Percentiles rank a stretch among this genome's conserved stretches.
Evolutionary conservation across 2,888 invertebrate species (phyloP).

Genomic region (Bombyx huttoni): DNA sequence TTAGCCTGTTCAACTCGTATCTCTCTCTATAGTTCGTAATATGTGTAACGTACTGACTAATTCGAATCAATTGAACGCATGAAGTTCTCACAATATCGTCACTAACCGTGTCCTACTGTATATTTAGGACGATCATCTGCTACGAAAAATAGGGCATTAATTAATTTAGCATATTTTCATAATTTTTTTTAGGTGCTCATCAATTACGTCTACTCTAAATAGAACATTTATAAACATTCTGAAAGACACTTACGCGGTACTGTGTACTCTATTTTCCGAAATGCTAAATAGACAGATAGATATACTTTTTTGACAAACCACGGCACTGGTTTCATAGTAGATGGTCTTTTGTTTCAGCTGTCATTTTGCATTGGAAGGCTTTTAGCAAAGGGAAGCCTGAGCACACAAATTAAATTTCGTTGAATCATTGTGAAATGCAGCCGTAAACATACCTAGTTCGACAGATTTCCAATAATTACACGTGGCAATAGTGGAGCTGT

Average conservation of each 20-base stretch:
- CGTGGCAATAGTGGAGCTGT: too few relatives aligned
- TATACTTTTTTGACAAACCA: too few relatives aligned
- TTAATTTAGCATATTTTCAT: not conserved
- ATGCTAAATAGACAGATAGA: too few relatives aligned
- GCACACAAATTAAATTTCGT: not conserved
- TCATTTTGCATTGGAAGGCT: not conserved
- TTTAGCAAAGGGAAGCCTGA: not conserved
- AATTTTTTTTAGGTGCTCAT: not conserved
- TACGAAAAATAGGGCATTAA: not conserved
- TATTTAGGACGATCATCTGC: constrained; percentile 5
- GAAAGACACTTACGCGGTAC: not conserved
- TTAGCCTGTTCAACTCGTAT: too few relatives aligned
- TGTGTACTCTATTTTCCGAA: too few relatives aligned
- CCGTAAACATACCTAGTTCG: not conserved
- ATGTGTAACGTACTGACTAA: not conserved
- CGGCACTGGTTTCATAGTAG: not conserved
- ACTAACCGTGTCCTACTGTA: constrained; percentile 1
- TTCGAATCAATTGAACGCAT: not conserved
- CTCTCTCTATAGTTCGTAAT: not conserved
- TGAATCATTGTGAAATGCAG: not conserved
- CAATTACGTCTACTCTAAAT: not conserved
- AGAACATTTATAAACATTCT: not conserved
- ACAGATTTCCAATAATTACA: not conserved
- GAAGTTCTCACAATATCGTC: not conserved
- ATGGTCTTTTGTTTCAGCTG: not conserved